phyloP scores from a whole-genome alignment of 2,797 vertebrate species.

The Brachymystax lenok region DNA sequence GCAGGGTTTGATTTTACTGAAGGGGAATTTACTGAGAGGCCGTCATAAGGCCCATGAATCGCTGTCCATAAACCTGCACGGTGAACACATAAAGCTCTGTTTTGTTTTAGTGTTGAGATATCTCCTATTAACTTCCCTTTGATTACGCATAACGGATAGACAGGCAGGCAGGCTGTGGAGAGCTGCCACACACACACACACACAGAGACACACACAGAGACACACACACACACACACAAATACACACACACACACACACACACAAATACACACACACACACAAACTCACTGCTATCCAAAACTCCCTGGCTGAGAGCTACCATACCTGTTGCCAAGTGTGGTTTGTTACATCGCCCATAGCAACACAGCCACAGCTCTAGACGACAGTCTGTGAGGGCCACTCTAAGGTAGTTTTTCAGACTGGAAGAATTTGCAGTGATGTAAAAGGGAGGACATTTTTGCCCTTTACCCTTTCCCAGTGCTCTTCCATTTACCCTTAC shows the following conservation, averaged over 20 bases:
- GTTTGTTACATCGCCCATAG: conserved; percentile 63
- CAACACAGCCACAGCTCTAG: conserved; percentile 39
- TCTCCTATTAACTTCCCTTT: conserved; percentile 69
- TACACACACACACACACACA: not conserved
- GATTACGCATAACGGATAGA: conserved; percentile 63
- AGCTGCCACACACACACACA: conserved; percentile 22
- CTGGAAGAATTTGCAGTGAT: conserved; percentile 39
- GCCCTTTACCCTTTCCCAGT: conserved; percentile 49
- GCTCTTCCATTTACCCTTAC: not conserved
- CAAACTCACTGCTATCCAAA: conserved; percentile 47
- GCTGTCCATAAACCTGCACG: conserved; percentile 53
- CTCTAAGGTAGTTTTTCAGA: conserved; percentile 42
- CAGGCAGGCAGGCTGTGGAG: conserved; percentile 51
- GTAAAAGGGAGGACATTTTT: conserved; percentile 60
- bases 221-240: not conserved
- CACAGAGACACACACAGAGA: not conserved
- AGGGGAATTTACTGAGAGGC: conserved; percentile 43
- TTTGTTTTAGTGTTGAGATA: conserved; percentile 60
- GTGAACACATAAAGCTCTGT: conserved; percentile 54
- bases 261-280: not conserved
- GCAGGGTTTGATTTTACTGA: conserved; percentile 16
- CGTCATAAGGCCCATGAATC: conserved; percentile 58
- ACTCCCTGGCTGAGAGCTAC: conserved; percentile 42
- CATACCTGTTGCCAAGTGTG: conserved; percentile 58
- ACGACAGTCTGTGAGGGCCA: conserved; percentile 55